Evolutionary conservation across 2,113 vertebrate species (phyloP).

Genomic region (Cyrtonyx montezumae): DNA sequence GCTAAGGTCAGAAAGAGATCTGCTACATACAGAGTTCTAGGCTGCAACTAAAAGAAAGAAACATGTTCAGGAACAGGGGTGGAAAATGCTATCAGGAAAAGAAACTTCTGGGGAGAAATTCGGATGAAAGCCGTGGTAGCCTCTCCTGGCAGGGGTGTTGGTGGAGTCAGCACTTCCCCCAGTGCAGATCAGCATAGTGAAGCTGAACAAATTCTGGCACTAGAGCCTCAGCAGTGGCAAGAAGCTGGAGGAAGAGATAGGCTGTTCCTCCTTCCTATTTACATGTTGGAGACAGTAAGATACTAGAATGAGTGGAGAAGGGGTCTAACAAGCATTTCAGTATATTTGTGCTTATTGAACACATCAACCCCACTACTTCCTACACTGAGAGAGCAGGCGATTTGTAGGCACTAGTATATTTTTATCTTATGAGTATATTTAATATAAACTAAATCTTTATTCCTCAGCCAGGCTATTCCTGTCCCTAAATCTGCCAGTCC

Average conservation of each 20-base stretch:
- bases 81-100: neutral
- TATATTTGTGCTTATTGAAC: constrained; percentile 84
- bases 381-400: constrained; percentile 75
- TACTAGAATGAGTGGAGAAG: constrained; percentile 57
- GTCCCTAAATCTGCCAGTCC: constrained; percentile 43
- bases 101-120: neutral
- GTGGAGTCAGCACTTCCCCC: neutral
- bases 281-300: constrained; percentile 43
- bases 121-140: neutral
- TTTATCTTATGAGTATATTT: constrained; percentile 72
- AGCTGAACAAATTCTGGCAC: neutral
- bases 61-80: neutral
- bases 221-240: constrained; percentile 6
- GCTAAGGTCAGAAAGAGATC: neutral
- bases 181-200: neutral
- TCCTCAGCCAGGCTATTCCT: constrained; percentile 64
- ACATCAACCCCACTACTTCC: constrained; percentile 78
- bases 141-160: neutral
- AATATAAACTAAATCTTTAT: constrained; percentile 65
- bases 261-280: constrained; percentile 56
- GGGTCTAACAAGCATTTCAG: constrained; percentile 64
- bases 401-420: constrained; percentile 85
- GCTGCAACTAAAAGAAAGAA: neutral
- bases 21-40: neutral
- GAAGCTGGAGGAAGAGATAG: constrained; percentile 46